Evolutionary conservation across 2,888 invertebrate species (phyloP), one percentile per base, ranked within the genome.

Genomic region (Acrobasis suavella): DNA sequence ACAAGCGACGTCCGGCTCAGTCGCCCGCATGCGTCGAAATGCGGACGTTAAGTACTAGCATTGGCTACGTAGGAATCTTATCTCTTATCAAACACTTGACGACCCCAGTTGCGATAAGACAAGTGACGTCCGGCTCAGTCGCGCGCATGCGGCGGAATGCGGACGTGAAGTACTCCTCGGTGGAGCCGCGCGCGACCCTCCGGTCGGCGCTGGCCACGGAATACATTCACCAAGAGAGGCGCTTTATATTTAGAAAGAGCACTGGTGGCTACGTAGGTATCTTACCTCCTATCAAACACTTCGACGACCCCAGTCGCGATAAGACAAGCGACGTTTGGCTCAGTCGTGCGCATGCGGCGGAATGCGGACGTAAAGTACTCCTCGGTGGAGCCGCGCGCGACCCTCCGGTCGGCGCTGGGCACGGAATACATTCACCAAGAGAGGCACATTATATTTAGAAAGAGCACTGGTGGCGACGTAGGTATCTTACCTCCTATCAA

Each of bases 101-200:
- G n/a, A n/a, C n/a, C n/a, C n/a, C 15, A 69, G 64, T 3, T n/a
- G n/a, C n/a, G n/a, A n/a, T n/a, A n/a, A n/a, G n/a, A 65, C 77
- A 75, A 0, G 69, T 66, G 37, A 89, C 14, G 39, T 86, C 80
- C 0, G 89, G 85, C 12, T 81, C 81, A 0, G 64, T 59, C 49
- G 81, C 79, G 17, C 75, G 85, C n/a, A n/a, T 67, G 5, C 81
- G 76, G 0, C 83, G 77, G 78, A 77, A 90, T 1, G 89, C 80
- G 2, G 72, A 73, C 37, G 72, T 67, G 70, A 89, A 86, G 74
- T 86, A 87, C 7, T 89, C 82, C 42, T 72, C 69, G 1, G 81
- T 66, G 22, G 87, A 87, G 15, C 87, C 87, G n/a, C 88, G 71
- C 1, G 89, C 86, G 8, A 91, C 82, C 72, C 89, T 88, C 3